Evolutionary conservation across 2,113 vertebrate genomes (phyloP).

Genomic region (Melanotaenia duboulayi): DNA sequence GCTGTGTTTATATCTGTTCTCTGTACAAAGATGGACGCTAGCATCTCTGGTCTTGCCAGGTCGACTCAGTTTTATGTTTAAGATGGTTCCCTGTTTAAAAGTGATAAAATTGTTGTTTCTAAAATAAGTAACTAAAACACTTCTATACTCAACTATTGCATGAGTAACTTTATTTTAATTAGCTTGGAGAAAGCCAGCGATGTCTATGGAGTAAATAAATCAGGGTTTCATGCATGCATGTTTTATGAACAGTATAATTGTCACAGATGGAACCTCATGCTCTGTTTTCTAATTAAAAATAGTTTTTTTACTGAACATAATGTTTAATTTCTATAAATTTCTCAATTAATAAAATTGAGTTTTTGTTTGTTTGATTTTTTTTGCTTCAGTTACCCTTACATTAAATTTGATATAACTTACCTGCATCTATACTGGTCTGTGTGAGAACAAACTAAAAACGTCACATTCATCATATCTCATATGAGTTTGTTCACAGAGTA

Average conservation of each 20-base stretch:
- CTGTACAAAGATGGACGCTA: no score
- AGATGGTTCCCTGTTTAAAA: background rate
- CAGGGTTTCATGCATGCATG: background rate
- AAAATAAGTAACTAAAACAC: background rate
- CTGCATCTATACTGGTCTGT: background rate
- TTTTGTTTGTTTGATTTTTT: no score
- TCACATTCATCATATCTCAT: no score
- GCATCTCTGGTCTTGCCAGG: no score
- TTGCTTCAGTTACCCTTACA: background rate
- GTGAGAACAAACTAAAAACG: no score
- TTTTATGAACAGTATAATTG: background rate
- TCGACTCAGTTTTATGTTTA: background rate
- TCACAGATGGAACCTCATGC: background rate
- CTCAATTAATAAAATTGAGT: background rate
- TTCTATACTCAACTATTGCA: background rate
- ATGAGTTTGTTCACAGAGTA: no score
- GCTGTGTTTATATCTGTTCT: no score
- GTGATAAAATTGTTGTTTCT: no score
- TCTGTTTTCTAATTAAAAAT: background rate
- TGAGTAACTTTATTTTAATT: constrained; percentile 1
- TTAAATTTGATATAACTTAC: background rate
- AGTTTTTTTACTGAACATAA: background rate
- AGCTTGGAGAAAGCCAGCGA: background rate
- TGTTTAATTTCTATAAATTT: background rate
- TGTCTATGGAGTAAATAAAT: background rate